Evolutionary conservation across 1,140 invertebrate species (phyloP), one percentile per base, ranked within the genome.

Genomic region (Oscheius sp.): DNA sequence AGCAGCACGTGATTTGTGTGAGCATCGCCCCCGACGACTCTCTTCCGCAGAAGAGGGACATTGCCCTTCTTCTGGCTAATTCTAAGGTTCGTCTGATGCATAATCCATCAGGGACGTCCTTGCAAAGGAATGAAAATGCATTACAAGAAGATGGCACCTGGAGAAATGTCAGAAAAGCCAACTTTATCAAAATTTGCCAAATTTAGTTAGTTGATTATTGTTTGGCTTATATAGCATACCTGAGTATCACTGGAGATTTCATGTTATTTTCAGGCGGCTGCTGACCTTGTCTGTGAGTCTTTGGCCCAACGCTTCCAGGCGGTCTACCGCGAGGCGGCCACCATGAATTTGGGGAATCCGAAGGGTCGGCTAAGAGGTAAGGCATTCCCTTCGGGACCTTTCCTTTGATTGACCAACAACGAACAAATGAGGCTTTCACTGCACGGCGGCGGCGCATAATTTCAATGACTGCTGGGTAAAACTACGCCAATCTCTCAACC

Each of bases 251-350:
- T n/a, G n/a, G n/a, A n/a, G n/a, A n/a, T n/a, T n/a, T n/a, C n/a
- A n/a, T n/a, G n/a, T n/a, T n/a, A n/a, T n/a, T n/a, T 63, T 68
- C 34, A 68, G 66, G 66, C 46, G 35, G 55, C 63, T 2, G 66
- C 66, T 4, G 66, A 68, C 20, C 26, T 13, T 32, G 35, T 68
- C 7, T 68, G 66, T 26, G 46, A 34, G 2, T 26, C 46, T 3
- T 55, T 68, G 46, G 36, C 63, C n/a, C 23, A 65, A 10, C 29
- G 36, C 46, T 68, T 68, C 34, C 66, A 68, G 32, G 46, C 63
- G 32, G 66, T 68, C 13, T 68, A 35, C 46, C 46, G 55, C 20
- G 66, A 68, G 28, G 66, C 66, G 2, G 66, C 55, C 4, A 63
- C 45, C 55, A 26, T 20, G 49, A 55, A 55, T 55, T 20, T 55